These are phyloP conservation scores for Beroe forskalii DNA, from an alignment of 37 sponge, comb jelly and placozoan genomes.

Conservation along the genomic window DNA sequence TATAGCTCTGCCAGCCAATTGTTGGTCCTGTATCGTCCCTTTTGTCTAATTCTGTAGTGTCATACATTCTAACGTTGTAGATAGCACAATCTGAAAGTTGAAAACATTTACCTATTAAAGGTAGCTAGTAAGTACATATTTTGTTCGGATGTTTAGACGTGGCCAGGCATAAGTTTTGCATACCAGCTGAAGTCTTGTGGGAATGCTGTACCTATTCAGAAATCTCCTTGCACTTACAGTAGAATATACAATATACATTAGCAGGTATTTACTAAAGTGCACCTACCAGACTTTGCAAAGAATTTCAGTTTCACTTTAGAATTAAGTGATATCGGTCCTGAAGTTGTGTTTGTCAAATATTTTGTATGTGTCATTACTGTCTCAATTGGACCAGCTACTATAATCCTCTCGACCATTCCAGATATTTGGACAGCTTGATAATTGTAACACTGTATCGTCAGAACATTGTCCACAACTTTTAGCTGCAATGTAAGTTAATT, in stretches of 20 bases:
- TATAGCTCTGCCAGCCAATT: background rate
- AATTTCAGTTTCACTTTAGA: background rate
- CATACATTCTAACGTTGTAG: background rate
- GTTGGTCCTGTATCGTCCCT: background rate
- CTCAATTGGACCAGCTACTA: background rate
- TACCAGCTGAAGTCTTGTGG: no score
- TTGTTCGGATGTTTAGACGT: no score
- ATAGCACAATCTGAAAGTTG: background rate
- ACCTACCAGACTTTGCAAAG: background rate
- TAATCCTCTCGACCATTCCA: background rate
- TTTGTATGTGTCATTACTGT: background rate
- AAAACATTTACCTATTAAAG: background rate
- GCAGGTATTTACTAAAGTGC: no score
- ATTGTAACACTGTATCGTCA: background rate
- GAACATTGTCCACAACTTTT: background rate
- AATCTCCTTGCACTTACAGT: no score
- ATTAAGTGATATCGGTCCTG: background rate
- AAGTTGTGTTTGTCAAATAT: background rate
- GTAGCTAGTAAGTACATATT: no score
- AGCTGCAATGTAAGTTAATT: no score
- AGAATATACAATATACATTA: no score
- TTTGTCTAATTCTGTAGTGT: background rate
- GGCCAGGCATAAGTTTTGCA: no score
- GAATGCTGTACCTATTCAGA: no score
- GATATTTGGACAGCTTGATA: background rate